Base-by-base conservation (phyloP, 2,888 invertebrate genomes). In the Luffia ferchaultella region DNA sequence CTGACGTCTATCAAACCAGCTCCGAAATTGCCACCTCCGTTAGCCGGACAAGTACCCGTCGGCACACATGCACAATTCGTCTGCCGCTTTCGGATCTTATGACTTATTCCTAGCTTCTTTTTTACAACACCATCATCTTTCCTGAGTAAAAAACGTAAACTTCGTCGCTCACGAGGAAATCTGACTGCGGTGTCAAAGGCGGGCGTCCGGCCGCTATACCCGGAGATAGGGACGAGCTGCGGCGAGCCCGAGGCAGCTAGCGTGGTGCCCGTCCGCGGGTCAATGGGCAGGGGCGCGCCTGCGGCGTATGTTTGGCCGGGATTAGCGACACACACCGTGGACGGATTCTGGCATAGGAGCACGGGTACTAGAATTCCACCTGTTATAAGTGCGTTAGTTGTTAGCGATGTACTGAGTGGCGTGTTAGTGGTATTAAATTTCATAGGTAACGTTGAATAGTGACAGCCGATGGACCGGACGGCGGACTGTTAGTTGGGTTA, bases 1-100 rank as follows among this genome's bases (percentile, higher is more conserved):
- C 89, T 82, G 56, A 88, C 73, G 59, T 89, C 89, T 46, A 89
- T 85, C 65, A 86, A 68, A 16, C 88, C 88, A 52, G 80, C 83
- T 18, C 88, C 88, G 58, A 76, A 76, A 16, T 72, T 73, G 15
- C 49, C 49, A 3, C 63, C 59, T n/a, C 59, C 61, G 16, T 55
- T 53, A 41, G 55, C 62, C 41, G 64, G 60, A 59, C 85, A 85
- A 3, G 73, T 73, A 16, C 83, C 75, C 20, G 69, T 54, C 1
- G 73, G 54, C 1, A 80, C 78, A 61, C 85, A 85, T 41, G 62
- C 63, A 57, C 83, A 83, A 55, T 70, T 74, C 2, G 30, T 30
- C 60, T 80, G 79, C 54, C 83, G 68, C 58, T 83, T 82, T 18
- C 59, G 58, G 49, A 75, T 74, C 20, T 52, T 58, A 56, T 78